These are phyloP conservation scores for Temnothorax ravouxi DNA, from an alignment of 2,888 invertebrate species.

Conservation along the genomic window DNA sequence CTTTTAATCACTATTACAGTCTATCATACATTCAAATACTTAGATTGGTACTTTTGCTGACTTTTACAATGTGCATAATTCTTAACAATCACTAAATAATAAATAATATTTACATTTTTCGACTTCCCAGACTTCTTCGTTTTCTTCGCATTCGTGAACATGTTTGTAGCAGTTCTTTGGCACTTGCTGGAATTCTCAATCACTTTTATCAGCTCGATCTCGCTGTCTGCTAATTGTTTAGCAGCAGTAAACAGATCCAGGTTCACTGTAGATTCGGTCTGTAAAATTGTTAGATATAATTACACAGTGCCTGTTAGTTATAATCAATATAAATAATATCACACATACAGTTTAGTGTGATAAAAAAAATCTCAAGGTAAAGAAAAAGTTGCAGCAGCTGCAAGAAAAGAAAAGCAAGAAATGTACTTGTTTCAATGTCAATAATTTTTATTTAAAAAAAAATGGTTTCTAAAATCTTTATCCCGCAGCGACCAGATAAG, in stretches of 20 bases:
- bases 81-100: background rate
- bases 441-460: background rate
- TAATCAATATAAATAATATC: background rate
- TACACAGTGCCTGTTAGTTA: background rate
- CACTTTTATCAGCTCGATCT: conserved; percentile 80
- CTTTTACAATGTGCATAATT: background rate
- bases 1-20: background rate
- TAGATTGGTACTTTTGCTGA: background rate
- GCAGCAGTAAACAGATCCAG: conserved; percentile 80
- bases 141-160: conserved; percentile 74
- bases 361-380: background rate
- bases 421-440: background rate
- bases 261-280: conserved; percentile 78
- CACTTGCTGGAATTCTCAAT: conserved; percentile 78
- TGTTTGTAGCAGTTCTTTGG: conserved; percentile 64
- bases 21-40: background rate
- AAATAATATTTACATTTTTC: conserved; percentile 76
- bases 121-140: conserved; percentile 76
- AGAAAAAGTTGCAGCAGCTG: background rate
- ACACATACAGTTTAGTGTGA: too few relatives aligned
- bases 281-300: conserved; percentile 20
- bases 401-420: background rate
- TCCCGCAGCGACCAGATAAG: background rate
- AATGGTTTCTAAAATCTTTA: background rate
- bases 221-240: conserved; percentile 82